These are phyloP conservation scores for Achlya flavicornis DNA, from an alignment of 2,888 invertebrate genomes.

Conservation along the genomic window DNA sequence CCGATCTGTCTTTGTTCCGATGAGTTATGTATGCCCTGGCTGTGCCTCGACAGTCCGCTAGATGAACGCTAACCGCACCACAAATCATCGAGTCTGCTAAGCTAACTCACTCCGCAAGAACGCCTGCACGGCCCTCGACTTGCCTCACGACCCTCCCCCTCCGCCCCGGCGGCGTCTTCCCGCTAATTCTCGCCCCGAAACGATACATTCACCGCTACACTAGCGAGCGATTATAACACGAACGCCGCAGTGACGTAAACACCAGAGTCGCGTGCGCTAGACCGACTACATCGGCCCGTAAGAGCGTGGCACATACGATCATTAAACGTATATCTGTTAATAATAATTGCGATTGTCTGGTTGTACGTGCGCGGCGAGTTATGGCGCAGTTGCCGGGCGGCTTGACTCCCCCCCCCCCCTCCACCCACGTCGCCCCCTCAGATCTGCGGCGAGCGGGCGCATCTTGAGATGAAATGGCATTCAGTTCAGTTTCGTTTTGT, in stretches of 20 bases:
- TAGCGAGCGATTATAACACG: constrained; percentile 57
- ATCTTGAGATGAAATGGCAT: constrained; percentile 74
- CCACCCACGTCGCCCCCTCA: constrained; percentile 49
- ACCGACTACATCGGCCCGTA: constrained; percentile 51
- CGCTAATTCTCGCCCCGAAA: constrained; percentile 62
- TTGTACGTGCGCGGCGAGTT: constrained; percentile 76
- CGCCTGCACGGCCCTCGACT: constrained; percentile 40
- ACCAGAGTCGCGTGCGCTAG: constrained; percentile 55
- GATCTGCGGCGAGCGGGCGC: constrained; percentile 57
- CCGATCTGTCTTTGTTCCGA: constrained; percentile 60
- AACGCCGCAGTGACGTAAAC: constrained; percentile 54
- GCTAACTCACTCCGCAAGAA: constrained; percentile 66
- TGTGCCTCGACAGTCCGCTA: constrained; percentile 57
- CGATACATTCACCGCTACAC: constrained; percentile 49
- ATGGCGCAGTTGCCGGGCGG: constrained; percentile 76
- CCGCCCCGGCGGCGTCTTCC: constrained; percentile 47
- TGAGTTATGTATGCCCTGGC: constrained; percentile 53
- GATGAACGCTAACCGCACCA: constrained; percentile 71
- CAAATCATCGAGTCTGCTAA: constrained; percentile 72
- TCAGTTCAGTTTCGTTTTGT: constrained; percentile 70
- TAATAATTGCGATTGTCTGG: constrained; percentile 81
- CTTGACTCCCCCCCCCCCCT: constrained; percentile 34
- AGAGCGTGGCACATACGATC: constrained; percentile 66
- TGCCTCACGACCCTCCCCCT: constrained; percentile 17
- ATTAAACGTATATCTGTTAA: constrained; percentile 80